Base-by-base conservation (phyloP, 2,888 invertebrate species). In the Laspeyria flexula region DNA sequence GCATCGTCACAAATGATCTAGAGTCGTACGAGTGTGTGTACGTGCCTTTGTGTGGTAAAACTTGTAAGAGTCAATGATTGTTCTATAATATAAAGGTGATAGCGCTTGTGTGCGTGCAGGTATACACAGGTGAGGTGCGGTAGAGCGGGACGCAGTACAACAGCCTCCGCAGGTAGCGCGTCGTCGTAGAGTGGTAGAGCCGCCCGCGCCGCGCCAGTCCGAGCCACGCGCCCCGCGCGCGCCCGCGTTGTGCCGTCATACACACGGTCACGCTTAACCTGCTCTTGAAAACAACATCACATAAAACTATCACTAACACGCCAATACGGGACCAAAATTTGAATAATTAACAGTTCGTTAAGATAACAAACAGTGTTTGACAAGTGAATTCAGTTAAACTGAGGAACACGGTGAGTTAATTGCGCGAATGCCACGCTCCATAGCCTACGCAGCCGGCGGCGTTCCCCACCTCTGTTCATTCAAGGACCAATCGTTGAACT, bases 401-500 rank as follows among this genome's bases (percentile, higher is more conserved):
- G 55, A 67, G 65, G 56, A 70, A 52, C 57, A 51, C 72, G 68
- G 69, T 72, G 57, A 72, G 63, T 72, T 88, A 84, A 88, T 88
- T 86, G 87, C 83, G 88, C 88, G 88, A 90, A 90, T 89, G 88
- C 89, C 88, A 88, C 89, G 88, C 88, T 86, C 86, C 78, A 82
- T 84, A 79, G 82, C 87, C 88, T 86, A 89, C 90, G 84, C 88
- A 86, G 88, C 88, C 89, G 89, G 87, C 86, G 81, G 84, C 86
- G 84, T 81, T 83, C 88, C 88, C 88, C 90, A 81, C 83, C 88
- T 80, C 79, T 73, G 79, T 84, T 84, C 86, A 90, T 90, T 90
- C 89, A 90, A 90, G 90, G 88, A 86, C 85, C 88, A 90, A 83
- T 86, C 89, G 86, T 89, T 88, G 88, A 89, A 89, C 88, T 75